Base-by-base conservation (phyloP, 1,140 invertebrate genomes). In the Cyclargus thomasi region DNA sequence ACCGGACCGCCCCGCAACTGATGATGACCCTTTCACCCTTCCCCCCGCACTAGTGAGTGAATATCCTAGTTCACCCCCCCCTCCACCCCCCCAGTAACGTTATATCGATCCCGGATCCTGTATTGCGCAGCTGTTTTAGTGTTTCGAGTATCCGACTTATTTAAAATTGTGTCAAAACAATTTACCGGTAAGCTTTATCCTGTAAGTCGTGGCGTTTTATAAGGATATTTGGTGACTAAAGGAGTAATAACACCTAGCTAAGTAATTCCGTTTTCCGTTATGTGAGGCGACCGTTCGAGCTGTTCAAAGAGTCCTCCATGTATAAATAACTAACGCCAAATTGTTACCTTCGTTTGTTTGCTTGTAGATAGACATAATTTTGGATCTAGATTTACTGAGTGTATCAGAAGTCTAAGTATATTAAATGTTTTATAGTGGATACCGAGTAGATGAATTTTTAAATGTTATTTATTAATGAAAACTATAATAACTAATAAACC, bases 1-100 rank as follows among this genome's bases (percentile, higher is more conserved):
- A 94, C 95, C 69, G 93, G 91, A 73, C 91, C 95, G 59, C 85
- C 69, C 36, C 68, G 62, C 57, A 72, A 81, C 63, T 85, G 82
- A 83, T 85, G 82, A 83, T 72, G 71, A 62, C 21, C 36, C 63
- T 3, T 10, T 63, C 1, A 36, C n/a, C 62, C 81, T 67, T n/a
- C 29, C 55, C 5, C 18, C 20, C 7, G 18, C 55, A 18, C 18
- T 59, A 59, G 55, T 22, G 55, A 59, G 55, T 59, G 55, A 10
- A 59, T 21, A 47, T 47, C 14, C 11, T 8, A 11, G 0, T 14
- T 16, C 10, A 14, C 14, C 39, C 39, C 11, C 39, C 39, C 39
- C 29, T 5, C 29, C 29, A 5, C 8, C 29, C 29, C 8, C 29
- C 29, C 29, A 35, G 39, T 5, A 29, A 29, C 29, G 4, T 47